A percentile compares a stretch with the other conserved stretches of the same genome.
Evolutionary conservation across 2,888 invertebrate genomes (phyloP).

Genomic region (Lepidonotus clava): DNA sequence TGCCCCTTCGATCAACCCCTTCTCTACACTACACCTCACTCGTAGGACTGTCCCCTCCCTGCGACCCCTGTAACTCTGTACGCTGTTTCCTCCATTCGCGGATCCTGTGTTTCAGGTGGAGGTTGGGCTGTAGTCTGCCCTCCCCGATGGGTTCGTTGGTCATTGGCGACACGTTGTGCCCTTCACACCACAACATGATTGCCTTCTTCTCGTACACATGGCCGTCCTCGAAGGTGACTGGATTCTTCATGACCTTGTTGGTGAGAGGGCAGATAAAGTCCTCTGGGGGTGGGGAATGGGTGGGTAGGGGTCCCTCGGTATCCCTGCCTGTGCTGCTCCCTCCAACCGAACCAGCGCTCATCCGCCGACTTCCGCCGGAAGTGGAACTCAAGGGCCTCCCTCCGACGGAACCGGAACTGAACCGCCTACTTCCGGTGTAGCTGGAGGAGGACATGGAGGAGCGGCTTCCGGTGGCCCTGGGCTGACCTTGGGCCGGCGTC

Average conservation of each 20-base stretch:
- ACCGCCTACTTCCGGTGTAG: neutral
- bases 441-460: neutral
- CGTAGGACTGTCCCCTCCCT: too few relatives aligned
- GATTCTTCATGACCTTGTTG: neutral
- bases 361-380: neutral
- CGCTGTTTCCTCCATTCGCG: conserved; percentile 9
- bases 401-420: neutral
- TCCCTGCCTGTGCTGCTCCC: neutral
- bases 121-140: neutral
- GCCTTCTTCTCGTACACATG: conserved; percentile 5
- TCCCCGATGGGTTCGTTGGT: neutral
- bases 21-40: too few relatives aligned
- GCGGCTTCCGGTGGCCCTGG: neutral
- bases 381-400: neutral
- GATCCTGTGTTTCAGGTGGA: neutral
- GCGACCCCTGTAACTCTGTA: too few relatives aligned
- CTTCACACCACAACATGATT: neutral
- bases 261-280: conserved; percentile 36
- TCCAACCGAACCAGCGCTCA: neutral
- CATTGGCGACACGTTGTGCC: neutral
- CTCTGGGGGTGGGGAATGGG: neutral
- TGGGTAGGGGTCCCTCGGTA: neutral
- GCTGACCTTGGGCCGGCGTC: neutral
- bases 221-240: conserved; percentile 24
- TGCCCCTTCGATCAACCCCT: too few relatives aligned